Base-by-base conservation (phyloP, 92 coral and sea anemone species). In the Heteractis magnifica region DNA sequence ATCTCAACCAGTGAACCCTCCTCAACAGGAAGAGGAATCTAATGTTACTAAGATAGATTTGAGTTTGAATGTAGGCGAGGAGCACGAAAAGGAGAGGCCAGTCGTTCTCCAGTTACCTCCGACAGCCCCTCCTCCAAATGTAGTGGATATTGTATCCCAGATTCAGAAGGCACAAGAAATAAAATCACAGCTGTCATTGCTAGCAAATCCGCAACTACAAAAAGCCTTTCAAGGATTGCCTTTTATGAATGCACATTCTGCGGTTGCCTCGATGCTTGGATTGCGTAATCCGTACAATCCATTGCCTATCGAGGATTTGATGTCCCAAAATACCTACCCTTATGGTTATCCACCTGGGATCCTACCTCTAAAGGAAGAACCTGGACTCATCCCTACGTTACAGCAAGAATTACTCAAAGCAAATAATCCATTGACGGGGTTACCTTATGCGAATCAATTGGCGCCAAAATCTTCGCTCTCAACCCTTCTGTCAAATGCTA, bases 1-100 rank as follows among this genome's bases (percentile, higher is more conserved):
- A 9, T 11, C 84, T 21, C 72, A 53, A 10, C 41, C 76, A 7
- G 12, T 18, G 59, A 59, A 15, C 4, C 15, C 53, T 72, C 65
- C 49, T 13, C 8, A 51, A 34, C 34, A 77, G 0, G 49, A n/a
- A 51, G 72, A 59, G 19, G 55, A 71, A 4, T 49, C 75, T 23
- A 82, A 82, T 50, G 71, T 18, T 0, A 82, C 86, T 15, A 82
- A 56, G n/a, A 82, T 82, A 51, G 79, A 82, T 56, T 58, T 82
- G 48, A 82, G 76, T 82, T 49, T 82, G 12, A 82, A 82, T 53
- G 23, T 82, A 41, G 79, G 59, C 10, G 86, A 56, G 11, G 86
- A 56, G 19, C 49, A 68, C 18, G 77, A 68, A 10, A 48, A 56
- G 11, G 48, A 64, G 21, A 20, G 19, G 58, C 86, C 86, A 53